A percentile compares a stretch with the other conserved stretches of the same genome.
phyloP scores from a whole-genome alignment of 2,888 invertebrate genomes.

The Tinea semifulvella region DNA sequence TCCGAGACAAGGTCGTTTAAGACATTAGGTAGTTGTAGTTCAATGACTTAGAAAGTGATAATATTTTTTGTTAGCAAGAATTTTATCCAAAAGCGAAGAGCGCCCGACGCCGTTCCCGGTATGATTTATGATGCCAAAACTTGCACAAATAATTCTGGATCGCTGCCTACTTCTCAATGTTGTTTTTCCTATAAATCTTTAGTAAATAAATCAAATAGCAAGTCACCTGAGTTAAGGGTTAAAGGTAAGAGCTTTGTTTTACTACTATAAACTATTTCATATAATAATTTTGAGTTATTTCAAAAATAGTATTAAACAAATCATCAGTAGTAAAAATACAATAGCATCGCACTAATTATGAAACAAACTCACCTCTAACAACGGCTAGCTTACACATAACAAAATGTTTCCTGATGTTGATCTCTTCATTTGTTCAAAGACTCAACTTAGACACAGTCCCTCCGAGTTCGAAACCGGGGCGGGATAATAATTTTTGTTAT shows the following conservation, averaged over 20 bases:
- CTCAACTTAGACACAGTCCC: too few relatives aligned
- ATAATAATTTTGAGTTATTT: too few relatives aligned
- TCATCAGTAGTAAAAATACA: too few relatives aligned
- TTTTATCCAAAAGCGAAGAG: conserved; percentile 4
- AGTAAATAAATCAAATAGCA: background rate
- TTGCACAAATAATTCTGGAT: conserved; percentile 31
- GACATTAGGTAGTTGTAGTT: conserved; percentile 3
- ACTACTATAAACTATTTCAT: too few relatives aligned
- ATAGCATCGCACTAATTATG: too few relatives aligned
- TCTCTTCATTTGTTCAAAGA: too few relatives aligned
- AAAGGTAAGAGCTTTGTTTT: background rate
- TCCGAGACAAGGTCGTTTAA: background rate
- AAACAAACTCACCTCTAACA: too few relatives aligned
- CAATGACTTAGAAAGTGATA: background rate
- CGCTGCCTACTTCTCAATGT: conserved; percentile 23
- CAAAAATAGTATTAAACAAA: too few relatives aligned
- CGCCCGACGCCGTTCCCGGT: conserved; percentile 1
- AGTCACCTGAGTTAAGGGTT: background rate
- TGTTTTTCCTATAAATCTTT: conserved; percentile 5
- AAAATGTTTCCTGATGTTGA: too few relatives aligned
- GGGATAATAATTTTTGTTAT: too few relatives aligned
- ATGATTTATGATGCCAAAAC: conserved; percentile 25
- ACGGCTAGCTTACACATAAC: too few relatives aligned
- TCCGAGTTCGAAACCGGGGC: too few relatives aligned
- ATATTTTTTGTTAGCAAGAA: conserved; percentile 4